Conservation (phyloP, 2,888 invertebrate genomes). For the Sarcophaga carnaria region DNA sequence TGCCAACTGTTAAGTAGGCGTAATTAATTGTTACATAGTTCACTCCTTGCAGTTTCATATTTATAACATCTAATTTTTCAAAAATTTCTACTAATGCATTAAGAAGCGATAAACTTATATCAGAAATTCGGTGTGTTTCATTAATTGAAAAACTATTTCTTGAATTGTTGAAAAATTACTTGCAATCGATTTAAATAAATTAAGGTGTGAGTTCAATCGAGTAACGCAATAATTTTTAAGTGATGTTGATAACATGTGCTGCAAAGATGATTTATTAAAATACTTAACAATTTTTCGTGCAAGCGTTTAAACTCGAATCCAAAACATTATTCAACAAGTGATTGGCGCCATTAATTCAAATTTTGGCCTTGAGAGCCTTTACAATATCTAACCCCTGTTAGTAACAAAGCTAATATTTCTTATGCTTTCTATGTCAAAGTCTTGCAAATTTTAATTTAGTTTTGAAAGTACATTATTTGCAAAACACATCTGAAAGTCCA, state of each 20-base stretch:
- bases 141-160: no score
- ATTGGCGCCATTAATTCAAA: slow-evolving; percentile 18
- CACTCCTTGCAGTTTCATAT: no score
- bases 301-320: slow-evolving; percentile 44
- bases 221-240: slow-evolving; percentile 38
- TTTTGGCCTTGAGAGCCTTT: slow-evolving; percentile 24
- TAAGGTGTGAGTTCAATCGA: slow-evolving; percentile 40
- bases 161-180: slow-evolving; percentile 4
- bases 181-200: slow-evolving; percentile 22
- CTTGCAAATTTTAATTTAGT: slow-evolving; percentile 36
- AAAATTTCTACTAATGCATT: no score
- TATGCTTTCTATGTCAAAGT: slow-evolving; percentile 21
- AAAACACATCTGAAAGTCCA: slow-evolving; percentile 38
- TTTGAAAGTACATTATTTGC: slow-evolving; percentile 21
- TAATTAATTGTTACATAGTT: no score
- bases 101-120: no score
- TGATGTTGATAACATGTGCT: background rate
- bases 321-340: slow-evolving; percentile 43
- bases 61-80: no score
- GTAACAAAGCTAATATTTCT: slow-evolving; percentile 54
- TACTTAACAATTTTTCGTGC: slow-evolving; percentile 41
- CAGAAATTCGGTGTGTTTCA: no score
- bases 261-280: slow-evolving; percentile 38
- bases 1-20: no score
- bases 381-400: slow-evolving; percentile 42